These are phyloP conservation scores for Nanorana parkeri DNA, from an alignment of 2,113 vertebrate species.

Conservation along the genomic window DNA sequence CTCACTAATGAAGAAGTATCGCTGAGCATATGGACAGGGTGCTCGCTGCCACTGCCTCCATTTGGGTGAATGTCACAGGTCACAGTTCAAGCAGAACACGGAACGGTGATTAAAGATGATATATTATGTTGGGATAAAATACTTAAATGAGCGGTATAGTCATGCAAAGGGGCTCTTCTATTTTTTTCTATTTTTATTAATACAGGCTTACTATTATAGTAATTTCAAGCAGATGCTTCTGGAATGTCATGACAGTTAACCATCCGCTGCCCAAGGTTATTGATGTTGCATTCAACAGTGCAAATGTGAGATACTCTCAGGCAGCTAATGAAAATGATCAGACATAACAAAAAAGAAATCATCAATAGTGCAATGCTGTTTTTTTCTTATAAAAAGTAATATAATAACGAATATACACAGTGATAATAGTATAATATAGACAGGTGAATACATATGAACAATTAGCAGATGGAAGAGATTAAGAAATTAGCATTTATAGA, in stretches of 20 bases:
- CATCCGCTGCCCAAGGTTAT: slow-evolving; percentile 15
- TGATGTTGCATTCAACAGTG: neutral
- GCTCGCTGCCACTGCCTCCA: slow-evolving; percentile 69
- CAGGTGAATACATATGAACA: too few species aligned
- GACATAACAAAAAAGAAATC: neutral
- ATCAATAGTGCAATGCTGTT: too few species aligned
- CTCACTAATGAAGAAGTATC: slow-evolving; percentile 78
- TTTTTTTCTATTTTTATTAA: slow-evolving; percentile 21
- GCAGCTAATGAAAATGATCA: neutral
- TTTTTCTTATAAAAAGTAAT: too few species aligned
- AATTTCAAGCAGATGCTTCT: slow-evolving; percentile 30
- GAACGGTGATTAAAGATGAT: slow-evolving; percentile 70
- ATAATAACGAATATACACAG: too few species aligned
- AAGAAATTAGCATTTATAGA: too few species aligned
- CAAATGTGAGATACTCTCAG: neutral
- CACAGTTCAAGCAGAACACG: slow-evolving; percentile 69
- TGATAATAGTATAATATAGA: too few species aligned
- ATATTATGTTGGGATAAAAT: slow-evolving; percentile 68
- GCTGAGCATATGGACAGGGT: slow-evolving; percentile 69
- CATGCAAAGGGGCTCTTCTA: slow-evolving; percentile 31
- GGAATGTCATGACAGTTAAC: slow-evolving; percentile 37
- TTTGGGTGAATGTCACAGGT: slow-evolving; percentile 74
- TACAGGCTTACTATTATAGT: slow-evolving; percentile 30
- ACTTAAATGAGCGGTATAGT: slow-evolving; percentile 52
- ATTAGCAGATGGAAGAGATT: too few species aligned